These are phyloP conservation scores for Pygoscelis adeliae DNA, from an alignment of 2,113 vertebrate genomes.

Conservation along the genomic window DNA sequence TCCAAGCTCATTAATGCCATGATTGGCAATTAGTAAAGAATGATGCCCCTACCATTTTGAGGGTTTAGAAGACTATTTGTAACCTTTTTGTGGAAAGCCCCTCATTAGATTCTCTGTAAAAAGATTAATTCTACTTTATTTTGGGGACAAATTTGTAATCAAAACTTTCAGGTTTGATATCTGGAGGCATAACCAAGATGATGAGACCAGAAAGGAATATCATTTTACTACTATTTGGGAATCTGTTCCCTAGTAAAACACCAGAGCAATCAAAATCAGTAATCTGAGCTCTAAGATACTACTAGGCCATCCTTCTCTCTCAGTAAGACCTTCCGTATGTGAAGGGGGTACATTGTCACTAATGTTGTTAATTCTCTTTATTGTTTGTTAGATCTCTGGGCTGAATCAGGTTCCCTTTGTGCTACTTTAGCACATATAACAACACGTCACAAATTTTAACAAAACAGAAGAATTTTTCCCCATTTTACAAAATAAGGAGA, in stretches of 20 bases:
- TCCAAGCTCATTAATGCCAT: not conserved
- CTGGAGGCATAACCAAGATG: not conserved
- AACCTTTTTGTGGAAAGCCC: not conserved
- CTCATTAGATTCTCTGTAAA: not conserved
- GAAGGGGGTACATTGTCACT: not conserved
- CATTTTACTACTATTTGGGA: not conserved
- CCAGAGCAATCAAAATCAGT: not conserved
- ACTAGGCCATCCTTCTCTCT: not conserved
- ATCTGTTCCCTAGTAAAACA: not conserved
- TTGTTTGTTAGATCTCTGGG: not conserved
- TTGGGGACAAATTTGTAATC: not conserved
- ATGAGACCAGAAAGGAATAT: not conserved
- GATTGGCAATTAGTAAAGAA: not conserved
- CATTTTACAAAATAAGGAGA: not conserved
- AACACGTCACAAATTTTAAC: accelerated
- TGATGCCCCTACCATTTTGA: not conserved
- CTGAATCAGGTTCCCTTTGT: not conserved
- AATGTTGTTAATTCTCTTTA: not conserved
- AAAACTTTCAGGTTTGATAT: not conserved
- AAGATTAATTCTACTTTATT: not conserved
- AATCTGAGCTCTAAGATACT: not conserved
- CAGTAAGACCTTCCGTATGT: not conserved
- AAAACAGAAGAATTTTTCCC: not conserved
- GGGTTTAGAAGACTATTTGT: not conserved
- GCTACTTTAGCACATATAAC: not conserved